Evolutionary conservation across 2,113 vertebrate species (phyloP).

Genomic region (Vimba vimba): DNA sequence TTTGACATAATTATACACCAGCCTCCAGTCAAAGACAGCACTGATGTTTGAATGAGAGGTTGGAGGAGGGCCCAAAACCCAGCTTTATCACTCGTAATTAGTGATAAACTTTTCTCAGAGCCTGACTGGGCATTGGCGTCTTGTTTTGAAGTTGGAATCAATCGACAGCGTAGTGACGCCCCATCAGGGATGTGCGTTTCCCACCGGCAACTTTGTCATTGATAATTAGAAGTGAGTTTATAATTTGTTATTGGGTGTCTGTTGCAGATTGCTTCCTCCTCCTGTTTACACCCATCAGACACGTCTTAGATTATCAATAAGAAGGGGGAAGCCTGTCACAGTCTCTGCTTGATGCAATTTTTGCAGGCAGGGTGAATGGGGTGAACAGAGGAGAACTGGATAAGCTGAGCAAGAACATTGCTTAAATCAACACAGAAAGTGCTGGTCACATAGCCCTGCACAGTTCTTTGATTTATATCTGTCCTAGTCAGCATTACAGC

Average conservation of each 20-base stretch:
- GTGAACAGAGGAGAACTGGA: slow-evolving; percentile 28
- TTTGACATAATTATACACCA: slow-evolving; percentile 40
- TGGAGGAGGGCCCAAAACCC: slow-evolving; percentile 15
- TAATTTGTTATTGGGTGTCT: slow-evolving; percentile 49
- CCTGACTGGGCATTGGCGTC: slow-evolving; percentile 13
- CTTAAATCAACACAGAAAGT: slow-evolving; percentile 22
- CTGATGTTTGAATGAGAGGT: slow-evolving; percentile 7
- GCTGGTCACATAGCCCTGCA: background rate
- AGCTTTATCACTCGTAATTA: slow-evolving; percentile 51
- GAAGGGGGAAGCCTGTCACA: slow-evolving; percentile 37
- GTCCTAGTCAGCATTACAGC: slow-evolving; percentile 21
- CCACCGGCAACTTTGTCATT: slow-evolving; percentile 37
- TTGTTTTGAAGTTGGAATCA: slow-evolving; percentile 38
- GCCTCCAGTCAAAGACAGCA: slow-evolving; percentile 25
- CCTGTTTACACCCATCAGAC: slow-evolving; percentile 37
- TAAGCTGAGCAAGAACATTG: slow-evolving; percentile 1
- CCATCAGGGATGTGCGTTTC: slow-evolving; percentile 45
- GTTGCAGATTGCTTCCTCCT: slow-evolving; percentile 10
- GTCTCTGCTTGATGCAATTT: slow-evolving; percentile 20
- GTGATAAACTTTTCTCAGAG: slow-evolving; percentile 37
- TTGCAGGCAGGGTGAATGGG: background rate
- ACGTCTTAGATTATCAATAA: slow-evolving; percentile 45
- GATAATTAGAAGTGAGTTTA: slow-evolving; percentile 52
- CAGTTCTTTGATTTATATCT: slow-evolving; percentile 29
- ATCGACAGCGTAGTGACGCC: slow-evolving; percentile 37